Base-by-base conservation (phyloP, 2,888 invertebrate species). In the Nebria brevicollis region DNA sequence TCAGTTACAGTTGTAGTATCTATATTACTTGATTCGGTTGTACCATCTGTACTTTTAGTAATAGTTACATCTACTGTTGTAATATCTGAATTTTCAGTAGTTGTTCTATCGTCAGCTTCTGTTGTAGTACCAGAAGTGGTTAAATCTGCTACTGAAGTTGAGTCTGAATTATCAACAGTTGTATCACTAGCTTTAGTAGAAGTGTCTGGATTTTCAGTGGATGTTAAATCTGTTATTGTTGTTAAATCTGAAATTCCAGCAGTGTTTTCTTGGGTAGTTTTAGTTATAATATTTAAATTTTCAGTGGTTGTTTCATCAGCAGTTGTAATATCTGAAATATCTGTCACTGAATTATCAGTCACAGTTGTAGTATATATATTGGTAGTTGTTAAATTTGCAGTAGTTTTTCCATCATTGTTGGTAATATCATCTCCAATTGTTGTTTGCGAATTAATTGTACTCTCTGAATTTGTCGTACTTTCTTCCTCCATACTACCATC, bases 321-420 rank as follows among this genome's bases (percentile, higher is more conserved):
- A 20, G 20, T 20, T 20, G 20, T 20, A 20, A 20, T 20, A 20
- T 20, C 20, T 20, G 20, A 20, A 20, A 0, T 20, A 20, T 20
- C 54, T 64, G 5, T 66, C 66, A 66, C n/a, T 15, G n/a, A 66
- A 15, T 54, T 11, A 64, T 75, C 64, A 10, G 64, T 75, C 15
- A 15, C 75, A 73, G 15, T 73, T n/a, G 43, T 73, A 34, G 4
- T 34, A 41, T 13, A n/a, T 42, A n/a, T 2, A 73, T 42, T 76
- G 54, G 72, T 65, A 66, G 72, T 73, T 75, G 54, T 2, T 65
- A 64, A 26, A n/a, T n/a, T 75, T 25, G 64, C 15, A 64, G 78
- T 78, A 13, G 77, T 72, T 72, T 72, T 8, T 70, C 11, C 25
- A 20, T 70, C 8, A 70, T 13, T 11, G 11, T 70, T 70, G 2